Base-by-base conservation (phyloP, 2,797 vertebrate genomes). In the Rachycentron canadum region DNA sequence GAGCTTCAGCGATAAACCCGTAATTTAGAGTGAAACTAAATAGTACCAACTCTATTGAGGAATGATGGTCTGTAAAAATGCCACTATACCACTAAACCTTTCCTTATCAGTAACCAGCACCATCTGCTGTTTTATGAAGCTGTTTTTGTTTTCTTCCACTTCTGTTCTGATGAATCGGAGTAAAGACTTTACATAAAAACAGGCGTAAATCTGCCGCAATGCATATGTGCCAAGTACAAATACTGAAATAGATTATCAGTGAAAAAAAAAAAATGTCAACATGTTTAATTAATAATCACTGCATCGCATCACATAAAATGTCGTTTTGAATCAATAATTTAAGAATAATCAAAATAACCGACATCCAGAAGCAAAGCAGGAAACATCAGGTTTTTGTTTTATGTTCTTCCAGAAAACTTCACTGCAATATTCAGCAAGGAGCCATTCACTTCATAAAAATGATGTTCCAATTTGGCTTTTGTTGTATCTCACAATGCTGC, bases 1-100 rank as follows among this genome's bases (percentile, higher is more conserved):
- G 43, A 26, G 57, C 71, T 50, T 43, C 19, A 8, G 68, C 73
- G 71, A 79, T 76, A 76, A 67, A 85, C 77, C 16, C 43, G 55
- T 67, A 70, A 73, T 76, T 78, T 53, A 38, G 25, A 76, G 41
- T 38, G 63, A 59, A 84, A 66, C 52, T 62, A 61, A 81, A 67
- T 34, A 47, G 45, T 2, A 36, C 41, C 59, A 57, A 38, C 47
- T 70, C 49, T 60, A 50, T 11, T 47, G 36, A 79, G 78, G 14
- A 71, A 76, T 78, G 49, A 60, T 41, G 40, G n/a, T 9, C 73
- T 64, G 30, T 75, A 70, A 59, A 83, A 82, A 61, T 26, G 61
- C 2, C 36, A 26, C 26, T 25, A 60, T 49, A 60, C 52, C 14
- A 21, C 56, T 58, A 56, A 67, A 64, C 8, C 26, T 43, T 32